A percentile compares a stretch with the other conserved stretches of the same genome.
These are phyloP conservation scores for Herminia tarsipennalis DNA, from an alignment of 2,888 invertebrate species.

Conservation along the genomic window DNA sequence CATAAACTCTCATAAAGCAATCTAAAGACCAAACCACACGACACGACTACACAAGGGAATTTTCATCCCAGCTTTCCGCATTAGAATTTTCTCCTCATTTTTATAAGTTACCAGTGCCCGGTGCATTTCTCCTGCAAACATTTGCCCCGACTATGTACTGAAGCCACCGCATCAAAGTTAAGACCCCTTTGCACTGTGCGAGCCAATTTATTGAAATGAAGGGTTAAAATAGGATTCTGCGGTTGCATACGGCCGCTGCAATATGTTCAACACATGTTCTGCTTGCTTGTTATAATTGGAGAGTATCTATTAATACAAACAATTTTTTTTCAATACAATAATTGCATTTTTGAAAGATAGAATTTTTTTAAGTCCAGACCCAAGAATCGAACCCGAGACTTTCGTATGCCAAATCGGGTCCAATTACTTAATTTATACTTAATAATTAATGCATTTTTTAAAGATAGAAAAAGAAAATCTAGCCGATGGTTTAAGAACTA, in stretches of 20 bases:
- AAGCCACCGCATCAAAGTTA: constrained; percentile 48
- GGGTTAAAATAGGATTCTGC: constrained; percentile 56
- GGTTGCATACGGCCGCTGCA: constrained; percentile 43
- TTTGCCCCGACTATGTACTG: constrained; percentile 30
- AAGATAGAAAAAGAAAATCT: too few species aligned
- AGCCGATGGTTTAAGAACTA: too few species aligned
- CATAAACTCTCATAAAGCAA: background rate
- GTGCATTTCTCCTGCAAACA: constrained; percentile 35
- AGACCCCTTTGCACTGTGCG: constrained; percentile 26
- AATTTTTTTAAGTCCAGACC: too few species aligned
- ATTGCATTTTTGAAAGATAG: too few species aligned
- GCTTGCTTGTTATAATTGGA: constrained; percentile 26
- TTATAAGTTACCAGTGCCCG: constrained; percentile 28
- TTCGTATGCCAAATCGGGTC: too few species aligned
- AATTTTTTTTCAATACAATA: background rate
- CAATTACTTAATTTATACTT: too few species aligned
- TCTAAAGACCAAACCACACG: background rate
- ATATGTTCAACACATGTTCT: constrained; percentile 37
- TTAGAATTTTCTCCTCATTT: constrained; percentile 32
- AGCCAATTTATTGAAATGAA: constrained; percentile 64
- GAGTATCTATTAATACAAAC: constrained; percentile 8
- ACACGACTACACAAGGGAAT: constrained; percentile 6
- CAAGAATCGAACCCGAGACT: too few species aligned
- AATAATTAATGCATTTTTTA: too few species aligned
- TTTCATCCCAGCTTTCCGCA: constrained; percentile 11